Evolutionary conservation across 2,797 vertebrate species (phyloP), one percentile per base, ranked within the genome.

Genomic region (Jordanella pulchra): DNA sequence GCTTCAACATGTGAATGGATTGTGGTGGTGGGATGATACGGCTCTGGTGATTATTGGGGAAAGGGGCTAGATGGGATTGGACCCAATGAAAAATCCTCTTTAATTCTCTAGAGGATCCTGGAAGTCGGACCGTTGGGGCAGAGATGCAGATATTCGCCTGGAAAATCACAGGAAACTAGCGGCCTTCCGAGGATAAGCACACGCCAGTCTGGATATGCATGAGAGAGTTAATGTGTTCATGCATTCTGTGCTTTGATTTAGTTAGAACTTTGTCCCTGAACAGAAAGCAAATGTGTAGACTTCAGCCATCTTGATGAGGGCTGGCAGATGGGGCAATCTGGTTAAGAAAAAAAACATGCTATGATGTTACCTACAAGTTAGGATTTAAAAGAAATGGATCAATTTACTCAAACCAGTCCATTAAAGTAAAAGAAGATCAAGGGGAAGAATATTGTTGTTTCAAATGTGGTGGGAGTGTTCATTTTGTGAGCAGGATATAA

Each of bases 31-130:
- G 85, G 84, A 86, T 81, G 70, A 65, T 25, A 42, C 78, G 64
- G 86, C 82, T 88, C 74, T 87, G 77, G 70, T 83, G 87, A 84
- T 88, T 90, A 87, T 82, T 83, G 76, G 84, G 78, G 73, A 84
- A 81, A 79, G 68, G n/a, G 69, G 73, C 80, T 87, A 85, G 89
- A 90, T 91, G 88, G 90, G 91, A 91, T 89, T 82, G 80, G 80
- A 87, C 72, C 76, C 85, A 85, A 78, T 79, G 75, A 86, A 83
- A 80, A 89, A 86, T 87, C 79, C 86, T 89, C 90, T 89, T 86
- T 91, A 84, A 78, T 86, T 82, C 71, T 83, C 73, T 81, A 69
- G 61, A 68, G 68, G 68, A 80, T 73, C 73, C 67, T 10, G 81
- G 86, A 89, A 87, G 63, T n/a, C 53, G 32, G 77, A 67, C 45